A percentile compares a stretch with the other conserved stretches of the same genome.
Evolutionary conservation across 2,113 vertebrate species (phyloP).

Genomic region (Benthochromis sp.): DNA sequence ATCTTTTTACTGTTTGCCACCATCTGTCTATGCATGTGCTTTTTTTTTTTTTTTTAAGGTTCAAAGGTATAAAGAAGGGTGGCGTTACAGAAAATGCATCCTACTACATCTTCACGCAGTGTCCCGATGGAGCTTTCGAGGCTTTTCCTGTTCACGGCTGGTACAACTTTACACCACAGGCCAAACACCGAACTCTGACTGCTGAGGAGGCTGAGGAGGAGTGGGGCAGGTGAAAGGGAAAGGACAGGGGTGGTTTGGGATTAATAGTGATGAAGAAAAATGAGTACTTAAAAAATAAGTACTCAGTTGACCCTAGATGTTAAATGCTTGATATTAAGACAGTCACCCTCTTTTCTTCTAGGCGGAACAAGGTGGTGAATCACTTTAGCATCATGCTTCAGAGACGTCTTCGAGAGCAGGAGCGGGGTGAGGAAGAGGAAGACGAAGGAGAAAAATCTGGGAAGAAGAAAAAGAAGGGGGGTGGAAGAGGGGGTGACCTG

Average conservation of each 20-base stretch:
- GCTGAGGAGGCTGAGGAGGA: conserved; percentile 92
- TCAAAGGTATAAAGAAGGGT: conserved; percentile 86
- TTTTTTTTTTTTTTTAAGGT: conserved; percentile 62
- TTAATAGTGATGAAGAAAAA: background rate
- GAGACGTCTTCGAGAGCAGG: conserved; percentile 80
- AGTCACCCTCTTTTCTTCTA: conserved; percentile 2
- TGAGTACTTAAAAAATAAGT: background rate
- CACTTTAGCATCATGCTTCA: conserved; percentile 97
- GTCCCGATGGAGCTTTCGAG: conserved; percentile 87
- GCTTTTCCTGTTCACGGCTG: conserved; percentile 88
- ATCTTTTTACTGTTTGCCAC: background rate
- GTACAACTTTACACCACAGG: conserved; percentile 86
- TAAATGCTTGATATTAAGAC: background rate
- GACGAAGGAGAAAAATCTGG: conserved; percentile 74
- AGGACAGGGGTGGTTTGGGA: background rate
- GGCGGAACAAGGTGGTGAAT: conserved; percentile 91
- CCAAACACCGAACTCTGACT: conserved; percentile 85
- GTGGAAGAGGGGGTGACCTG: conserved; percentile 65
- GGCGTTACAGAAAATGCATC: conserved; percentile 86
- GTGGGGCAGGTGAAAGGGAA: conserved; percentile 82
- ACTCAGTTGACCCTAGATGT: background rate
- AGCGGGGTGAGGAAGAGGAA: conserved; percentile 75
- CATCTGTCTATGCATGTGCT: background rate
- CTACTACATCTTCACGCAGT: conserved; percentile 92
- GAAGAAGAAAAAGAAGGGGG: conserved; percentile 73